These are phyloP conservation scores for Acanthopagrus latus DNA, from an alignment of 2,797 vertebrate species.

Conservation along the genomic window DNA sequence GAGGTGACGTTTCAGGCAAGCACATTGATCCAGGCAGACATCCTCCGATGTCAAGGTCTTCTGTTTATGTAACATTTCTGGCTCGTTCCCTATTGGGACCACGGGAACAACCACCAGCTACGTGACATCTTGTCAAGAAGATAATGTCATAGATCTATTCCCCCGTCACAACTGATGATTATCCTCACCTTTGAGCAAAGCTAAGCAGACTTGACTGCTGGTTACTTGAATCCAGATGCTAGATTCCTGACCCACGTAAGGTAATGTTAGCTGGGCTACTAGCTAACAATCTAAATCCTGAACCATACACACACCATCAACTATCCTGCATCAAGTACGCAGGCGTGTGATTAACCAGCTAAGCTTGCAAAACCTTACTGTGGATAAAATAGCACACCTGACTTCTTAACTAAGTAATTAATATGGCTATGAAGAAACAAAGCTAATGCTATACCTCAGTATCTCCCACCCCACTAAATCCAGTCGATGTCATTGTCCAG, in stretches of 20 bases:
- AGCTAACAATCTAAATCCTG: neutral
- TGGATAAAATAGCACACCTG: neutral
- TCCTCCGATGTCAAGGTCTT: slow-evolving; percentile 27
- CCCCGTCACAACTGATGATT: too few relatives aligned
- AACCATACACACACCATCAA: accelerated
- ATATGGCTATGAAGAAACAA: neutral
- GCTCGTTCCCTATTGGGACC: neutral
- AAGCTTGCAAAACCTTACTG: neutral
- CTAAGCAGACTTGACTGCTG: accelerated
- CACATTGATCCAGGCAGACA: too few relatives aligned
- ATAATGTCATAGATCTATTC: neutral
- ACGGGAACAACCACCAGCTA: neutral
- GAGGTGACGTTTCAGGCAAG: neutral
- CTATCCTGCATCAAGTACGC: accelerated
- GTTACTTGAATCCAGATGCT: neutral
- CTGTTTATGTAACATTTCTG: slow-evolving; percentile 23
- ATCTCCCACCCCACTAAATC: neutral
- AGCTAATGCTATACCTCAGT: slow-evolving; percentile 1
- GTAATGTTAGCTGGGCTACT: neutral
- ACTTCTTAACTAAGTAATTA: neutral
- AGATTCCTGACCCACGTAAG: neutral
- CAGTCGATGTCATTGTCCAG: neutral
- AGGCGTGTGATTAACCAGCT: neutral
- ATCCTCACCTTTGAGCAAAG: neutral
- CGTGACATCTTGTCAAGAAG: slow-evolving; percentile 7